Base-by-base conservation (phyloP, 2,113 vertebrate genomes). In the Mystacornis crossleyi region DNA sequence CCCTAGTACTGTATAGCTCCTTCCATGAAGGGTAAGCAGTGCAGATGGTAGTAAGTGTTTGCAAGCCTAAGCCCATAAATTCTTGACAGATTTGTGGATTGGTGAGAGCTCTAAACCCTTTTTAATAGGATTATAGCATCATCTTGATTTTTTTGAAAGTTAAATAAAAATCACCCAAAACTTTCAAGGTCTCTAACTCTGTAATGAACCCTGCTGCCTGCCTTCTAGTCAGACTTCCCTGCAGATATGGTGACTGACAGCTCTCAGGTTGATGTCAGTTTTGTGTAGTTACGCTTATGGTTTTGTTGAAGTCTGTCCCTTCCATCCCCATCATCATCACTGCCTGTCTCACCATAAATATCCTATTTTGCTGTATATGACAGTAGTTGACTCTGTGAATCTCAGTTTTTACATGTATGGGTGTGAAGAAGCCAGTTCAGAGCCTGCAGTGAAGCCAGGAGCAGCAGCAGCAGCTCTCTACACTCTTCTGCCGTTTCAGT, bases 51-150 rank as follows among this genome's bases (percentile, higher is more conserved):
- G 48, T 74, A 92, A 80, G 73, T 74, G 51, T 93, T 93, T 81
- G 60, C 82, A 96, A 85, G 64, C 51, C 60, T 90, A 80, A 95
- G 54, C 24, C 31, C 36, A 26, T 74, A 89, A 71, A 89, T 86
- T 93, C 64, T 70, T 83, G 64, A 40, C 47, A 83, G 67, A 83
- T 48, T 60, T 94, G 64, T 83, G 77, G 71, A 54, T 51, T 89
- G 67, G 45, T 89, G 47, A 53, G 67, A 90, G 34, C 58, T 81
- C 51, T 86, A 86, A 96, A 60, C 47, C 33, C 8, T 69, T 43
- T 71, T 82, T 36, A 70, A 62, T 51, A 90, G 90, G 75, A 70
- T 86, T 89, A 62, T 58, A 51, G 53, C 31, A 90, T 25, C 48
- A 81, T 81, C 66, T 60, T 93, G 55, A 24, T 58, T 34, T 48